Evolutionary conservation across 2,888 invertebrate genomes (phyloP).

Genomic region (Volucella inflata): DNA sequence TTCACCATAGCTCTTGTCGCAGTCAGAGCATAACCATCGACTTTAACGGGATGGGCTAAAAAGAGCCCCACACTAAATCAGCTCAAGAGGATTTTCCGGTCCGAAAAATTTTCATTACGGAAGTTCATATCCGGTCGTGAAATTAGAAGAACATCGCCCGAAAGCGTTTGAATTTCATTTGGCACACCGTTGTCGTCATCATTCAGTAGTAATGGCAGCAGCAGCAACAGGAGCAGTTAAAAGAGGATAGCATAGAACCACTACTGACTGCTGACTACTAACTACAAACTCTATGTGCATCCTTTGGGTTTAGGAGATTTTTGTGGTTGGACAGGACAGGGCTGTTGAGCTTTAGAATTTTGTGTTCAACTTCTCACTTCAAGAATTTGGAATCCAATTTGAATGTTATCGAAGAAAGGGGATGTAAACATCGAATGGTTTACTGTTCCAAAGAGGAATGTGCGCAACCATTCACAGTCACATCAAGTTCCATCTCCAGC

Average conservation of each 20-base stretch:
- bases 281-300: slow-evolving; percentile 64
- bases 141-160: slow-evolving; percentile 80
- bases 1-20: slow-evolving; percentile 51
- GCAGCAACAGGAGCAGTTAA: slow-evolving; percentile 40
- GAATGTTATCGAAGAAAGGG: slow-evolving; percentile 56
- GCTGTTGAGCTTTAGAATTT: slow-evolving; percentile 48
- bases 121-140: slow-evolving; percentile 91
- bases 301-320: slow-evolving; percentile 67
- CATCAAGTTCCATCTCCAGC: too few relatives aligned
- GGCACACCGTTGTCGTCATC: slow-evolving; percentile 68
- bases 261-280: slow-evolving; percentile 9
- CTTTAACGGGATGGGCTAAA: not conserved
- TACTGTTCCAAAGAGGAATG: slow-evolving; percentile 54
- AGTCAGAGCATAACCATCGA: slow-evolving; percentile 1
- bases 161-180: slow-evolving; percentile 71
- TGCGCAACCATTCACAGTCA: slow-evolving; percentile 21
- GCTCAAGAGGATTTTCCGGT: slow-evolving; percentile 81
- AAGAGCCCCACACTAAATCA: slow-evolving; percentile 77
- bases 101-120: slow-evolving; percentile 92
- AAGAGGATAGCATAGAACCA: not conserved
- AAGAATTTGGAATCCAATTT: slow-evolving; percentile 75
- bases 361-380: slow-evolving; percentile 74
- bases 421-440: slow-evolving; percentile 62
- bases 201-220: slow-evolving; percentile 41
- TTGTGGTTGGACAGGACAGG: slow-evolving; percentile 63